A percentile compares a stretch with the other conserved stretches of the same genome.
phyloP scores from a whole-genome alignment of 2,888 invertebrate genomes.

The Acanthosepion lycidas region DNA sequence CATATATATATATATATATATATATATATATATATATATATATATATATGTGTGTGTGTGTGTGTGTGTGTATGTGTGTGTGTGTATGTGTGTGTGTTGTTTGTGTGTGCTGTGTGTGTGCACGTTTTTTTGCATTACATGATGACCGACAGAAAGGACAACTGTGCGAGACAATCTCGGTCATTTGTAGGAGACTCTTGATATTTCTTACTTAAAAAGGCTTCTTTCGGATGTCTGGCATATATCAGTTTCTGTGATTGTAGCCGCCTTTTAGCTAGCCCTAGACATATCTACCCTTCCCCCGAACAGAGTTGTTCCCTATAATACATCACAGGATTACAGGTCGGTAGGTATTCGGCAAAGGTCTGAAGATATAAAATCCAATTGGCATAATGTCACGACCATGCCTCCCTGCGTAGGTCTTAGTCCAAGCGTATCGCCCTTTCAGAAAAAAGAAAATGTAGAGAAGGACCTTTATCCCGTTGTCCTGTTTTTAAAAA shows the following conservation, averaged over 20 bases:
- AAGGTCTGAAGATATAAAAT: not conserved
- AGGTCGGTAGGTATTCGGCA: not conserved
- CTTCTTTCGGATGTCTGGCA: not conserved
- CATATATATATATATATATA: too few species aligned
- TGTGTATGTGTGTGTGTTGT: too few species aligned
- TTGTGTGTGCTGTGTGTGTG: too few species aligned
- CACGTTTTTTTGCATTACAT: not conserved
- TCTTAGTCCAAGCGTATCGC: not conserved
- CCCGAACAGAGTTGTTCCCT: not conserved
- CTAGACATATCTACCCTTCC: not conserved
- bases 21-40: too few species aligned
- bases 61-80: too few species aligned
- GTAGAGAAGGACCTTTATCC: not conserved
- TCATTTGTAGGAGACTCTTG: not conserved
- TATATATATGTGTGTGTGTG: too few species aligned
- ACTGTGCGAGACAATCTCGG: not conserved
- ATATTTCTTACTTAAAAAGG: not conserved
- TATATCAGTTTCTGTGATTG: not conserved
- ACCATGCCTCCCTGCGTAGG: not conserved
- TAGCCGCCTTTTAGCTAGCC: not conserved
- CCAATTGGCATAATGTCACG: not conserved
- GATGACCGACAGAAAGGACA: not conserved
- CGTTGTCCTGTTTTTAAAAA: not conserved
- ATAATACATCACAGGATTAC: not conserved
- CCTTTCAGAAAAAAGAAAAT: not conserved